A percentile compares a stretch with the other conserved stretches of the same genome.
These are phyloP conservation scores for Drosophila bocki DNA, from an alignment of 1,140 invertebrate species.

Conservation along the genomic window DNA sequence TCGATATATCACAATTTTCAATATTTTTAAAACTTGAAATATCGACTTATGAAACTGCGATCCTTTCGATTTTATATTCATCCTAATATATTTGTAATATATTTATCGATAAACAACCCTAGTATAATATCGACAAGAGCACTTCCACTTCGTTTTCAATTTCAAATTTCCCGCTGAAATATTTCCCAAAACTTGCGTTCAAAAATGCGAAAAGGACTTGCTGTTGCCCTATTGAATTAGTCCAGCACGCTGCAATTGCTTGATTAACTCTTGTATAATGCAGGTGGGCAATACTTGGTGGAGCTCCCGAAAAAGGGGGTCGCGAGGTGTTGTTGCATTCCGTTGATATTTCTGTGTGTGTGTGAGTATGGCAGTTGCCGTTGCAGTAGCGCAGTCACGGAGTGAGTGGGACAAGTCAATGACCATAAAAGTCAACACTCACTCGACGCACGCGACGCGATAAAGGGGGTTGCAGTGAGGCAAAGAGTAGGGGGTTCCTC, in stretches of 20 bases:
- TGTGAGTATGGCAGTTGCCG: background rate
- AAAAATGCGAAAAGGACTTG: slow-evolving; percentile 14
- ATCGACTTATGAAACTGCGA: too few relatives aligned
- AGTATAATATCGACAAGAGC: background rate
- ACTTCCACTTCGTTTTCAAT: background rate
- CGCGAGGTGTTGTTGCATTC: slow-evolving; percentile 21
- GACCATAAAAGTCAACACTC: slow-evolving; percentile 65
- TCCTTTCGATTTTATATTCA: too few relatives aligned
- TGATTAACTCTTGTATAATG: slow-evolving; percentile 50
- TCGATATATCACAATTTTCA: too few relatives aligned
- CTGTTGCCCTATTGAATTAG: slow-evolving; percentile 59
- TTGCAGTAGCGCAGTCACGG: slow-evolving; percentile 17
- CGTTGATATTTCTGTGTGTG: slow-evolving; percentile 33
- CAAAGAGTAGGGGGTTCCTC: slow-evolving; percentile 2
- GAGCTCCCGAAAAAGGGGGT: background rate
- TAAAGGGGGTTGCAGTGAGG: background rate
- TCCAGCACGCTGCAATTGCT: slow-evolving; percentile 42
- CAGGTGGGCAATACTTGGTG: slow-evolving; percentile 6
- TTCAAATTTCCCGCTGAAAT: background rate
- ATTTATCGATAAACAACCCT: too few relatives aligned
- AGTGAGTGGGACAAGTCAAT: slow-evolving; percentile 53
- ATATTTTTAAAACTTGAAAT: too few relatives aligned
- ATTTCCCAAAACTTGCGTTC: slow-evolving; percentile 2
- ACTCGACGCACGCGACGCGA: slow-evolving; percentile 39
- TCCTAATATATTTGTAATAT: too few relatives aligned